These are phyloP conservation scores for Gadopsis marmoratus DNA, from an alignment of 2,797 vertebrate species.

Conservation along the genomic window DNA sequence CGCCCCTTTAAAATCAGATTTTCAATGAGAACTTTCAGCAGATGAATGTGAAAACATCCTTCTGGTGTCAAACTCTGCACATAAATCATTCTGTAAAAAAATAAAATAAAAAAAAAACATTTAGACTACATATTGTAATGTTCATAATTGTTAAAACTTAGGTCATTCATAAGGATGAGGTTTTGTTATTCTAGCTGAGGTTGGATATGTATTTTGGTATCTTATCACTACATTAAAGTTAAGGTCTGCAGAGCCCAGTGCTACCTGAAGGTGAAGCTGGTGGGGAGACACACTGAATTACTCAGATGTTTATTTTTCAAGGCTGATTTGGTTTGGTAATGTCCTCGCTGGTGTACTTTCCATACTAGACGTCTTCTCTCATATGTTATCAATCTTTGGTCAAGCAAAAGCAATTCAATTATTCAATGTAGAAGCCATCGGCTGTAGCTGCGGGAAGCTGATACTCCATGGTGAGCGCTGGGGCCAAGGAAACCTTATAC, in stretches of 20 bases:
- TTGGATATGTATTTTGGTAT: background rate
- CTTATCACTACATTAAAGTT: background rate
- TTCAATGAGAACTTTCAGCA: no score
- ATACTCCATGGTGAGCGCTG: constrained; percentile 36
- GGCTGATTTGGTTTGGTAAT: constrained; percentile 52
- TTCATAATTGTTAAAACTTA: background rate
- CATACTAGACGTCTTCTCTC: constrained; percentile 37
- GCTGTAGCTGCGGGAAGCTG: constrained; percentile 45
- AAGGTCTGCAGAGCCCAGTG: constrained; percentile 8
- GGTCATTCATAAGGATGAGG: background rate
- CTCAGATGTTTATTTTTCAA: constrained; percentile 42
- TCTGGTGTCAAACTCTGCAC: no score
- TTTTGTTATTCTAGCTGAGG: background rate
- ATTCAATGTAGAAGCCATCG: constrained; percentile 28
- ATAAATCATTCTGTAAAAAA: no score
- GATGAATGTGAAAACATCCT: no score
- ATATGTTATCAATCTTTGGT: constrained; percentile 57
- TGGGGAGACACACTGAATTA: constrained; percentile 15
- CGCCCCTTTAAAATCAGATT: no score
- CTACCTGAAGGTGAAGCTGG: constrained; percentile 19
- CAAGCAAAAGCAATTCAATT: constrained; percentile 56
- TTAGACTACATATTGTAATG: background rate
- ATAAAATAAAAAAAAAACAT: background rate
- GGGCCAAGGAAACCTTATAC: constrained; percentile 49
- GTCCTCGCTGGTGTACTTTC: constrained; percentile 38